Evolutionary conservation across 1,140 invertebrate species (phyloP), one percentile per base, ranked within the genome.

Genomic region (Pachypsylla venusta): DNA sequence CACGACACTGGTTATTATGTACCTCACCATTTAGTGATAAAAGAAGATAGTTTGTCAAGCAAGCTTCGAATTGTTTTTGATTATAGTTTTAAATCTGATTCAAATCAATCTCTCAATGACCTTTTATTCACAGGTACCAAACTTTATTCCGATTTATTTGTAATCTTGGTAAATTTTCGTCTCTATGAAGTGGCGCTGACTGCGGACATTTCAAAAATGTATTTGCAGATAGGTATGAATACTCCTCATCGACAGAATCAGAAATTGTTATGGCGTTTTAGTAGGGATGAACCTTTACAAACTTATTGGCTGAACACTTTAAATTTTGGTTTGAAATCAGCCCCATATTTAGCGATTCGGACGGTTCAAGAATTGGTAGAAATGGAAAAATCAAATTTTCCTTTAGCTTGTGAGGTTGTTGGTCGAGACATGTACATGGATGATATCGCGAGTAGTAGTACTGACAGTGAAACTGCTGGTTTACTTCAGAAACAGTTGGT

Each of bases 311-410:
- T 73, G 14, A 68, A 64, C 13, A 74, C 70, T 1, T 63, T 74
- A 2, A 74, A 71, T 2, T 73, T 70, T 57, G 72, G 72, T 3
- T 70, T 68, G 35, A 62, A 65, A 2, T 64, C 64, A 1, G 71
- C 71, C 5, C 65, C 71, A 0, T 74, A 63, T 61, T 56, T 71
- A 30, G 68, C 70, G 1, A 70, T 65, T 14, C 55, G 69, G 24
- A 65, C 63, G 57, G 56, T 73, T 12, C 54, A 66, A 25, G 57
- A 69, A 39, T 56, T 72, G 24, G 65, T 67, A 13, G 54, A 58
- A 20, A 60, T 60, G 16, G 61, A 67, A 40, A 64, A 67, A 12
- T 58, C 63, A 12, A 62, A 64, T 13, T 65, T 66, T 16, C 69
- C 65, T 58, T 54, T 64, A 14, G 53, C 65, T 10, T 35, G 30